These are phyloP conservation scores for Latheticus oryzae DNA, from an alignment of 2,888 invertebrate genomes.

Conservation along the genomic window DNA sequence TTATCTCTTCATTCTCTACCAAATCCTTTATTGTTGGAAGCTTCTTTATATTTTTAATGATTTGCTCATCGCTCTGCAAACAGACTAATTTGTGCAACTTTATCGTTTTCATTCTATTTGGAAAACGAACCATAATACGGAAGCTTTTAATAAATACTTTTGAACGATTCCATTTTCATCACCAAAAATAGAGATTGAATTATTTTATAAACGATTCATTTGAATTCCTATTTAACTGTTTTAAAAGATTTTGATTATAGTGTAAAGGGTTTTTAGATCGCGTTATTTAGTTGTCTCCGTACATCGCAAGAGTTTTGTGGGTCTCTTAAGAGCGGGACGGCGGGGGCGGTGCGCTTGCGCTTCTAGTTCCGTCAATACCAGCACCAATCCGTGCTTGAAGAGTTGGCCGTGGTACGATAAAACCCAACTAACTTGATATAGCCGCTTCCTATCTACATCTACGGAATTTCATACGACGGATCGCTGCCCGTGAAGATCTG, in stretches of 20 bases:
- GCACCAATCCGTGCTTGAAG: constrained; percentile 58
- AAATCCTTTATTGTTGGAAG: constrained; percentile 39
- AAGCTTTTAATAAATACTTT: too few relatives aligned
- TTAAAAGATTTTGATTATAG: too few relatives aligned
- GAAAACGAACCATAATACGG: neutral
- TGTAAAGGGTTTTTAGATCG: neutral
- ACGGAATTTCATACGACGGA: constrained; percentile 38
- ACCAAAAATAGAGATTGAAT: too few relatives aligned
- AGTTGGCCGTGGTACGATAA: constrained; percentile 42
- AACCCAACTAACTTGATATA: constrained; percentile 40
- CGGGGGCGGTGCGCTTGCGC: constrained; percentile 50
- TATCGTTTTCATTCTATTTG: constrained; percentile 4
- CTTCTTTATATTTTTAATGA: constrained; percentile 49
- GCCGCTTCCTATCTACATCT: constrained; percentile 39
- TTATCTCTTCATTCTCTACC: constrained; percentile 45
- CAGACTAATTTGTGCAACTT: constrained; percentile 42
- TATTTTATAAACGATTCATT: too few relatives aligned
- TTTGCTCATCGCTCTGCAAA: constrained; percentile 47
- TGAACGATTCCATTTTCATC: too few relatives aligned
- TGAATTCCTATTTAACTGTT: too few relatives aligned
- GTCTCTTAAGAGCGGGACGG: constrained; percentile 14
- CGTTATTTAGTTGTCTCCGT: constrained; percentile 16
- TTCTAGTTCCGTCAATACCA: constrained; percentile 56
- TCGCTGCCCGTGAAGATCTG: constrained; percentile 35
- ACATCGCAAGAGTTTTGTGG: constrained; percentile 7